Base-by-base conservation (phyloP, 2,797 vertebrate genomes). In the Rhinella marina region DNA sequence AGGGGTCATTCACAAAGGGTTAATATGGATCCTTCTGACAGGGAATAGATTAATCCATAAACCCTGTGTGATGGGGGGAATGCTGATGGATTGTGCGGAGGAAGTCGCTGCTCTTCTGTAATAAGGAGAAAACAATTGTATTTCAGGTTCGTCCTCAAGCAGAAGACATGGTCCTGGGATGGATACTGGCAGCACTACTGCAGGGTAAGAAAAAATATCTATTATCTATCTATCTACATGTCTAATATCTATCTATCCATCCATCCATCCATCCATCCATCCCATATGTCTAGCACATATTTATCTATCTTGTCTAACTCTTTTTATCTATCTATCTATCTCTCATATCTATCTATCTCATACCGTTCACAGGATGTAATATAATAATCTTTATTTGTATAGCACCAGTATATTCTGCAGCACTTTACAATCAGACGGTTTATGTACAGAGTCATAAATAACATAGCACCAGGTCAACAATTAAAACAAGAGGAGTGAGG, bases 101-200 rank as follows among this genome's bases (percentile, higher is more conserved):
- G 19, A 12, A 32, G 25, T 41, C 29, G 21, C 50, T 76, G 59
- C 19, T 48, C 19, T n/a, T 41, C 5, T 52, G 54, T 79, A 19
- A 10, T 61, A 52, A 62, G 62, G n/a, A 5, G 10, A 23, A 73
- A 56, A 62, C 52, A 11, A 23, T 80, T 90, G 50, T 52, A 91
- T 91, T 94, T 93, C 91, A 93, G 93, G 76, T 82, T 27, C 72
- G 11, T 73, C 78, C 81, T 80, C 82, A 75, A 84, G 87, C 92
- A 82, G 90, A 93, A 91, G 92, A 77, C 41, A 95, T 95, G 95
- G 85, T 3, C n/a, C 91, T 52, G 91, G 88, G 86, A 64, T 93
- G 90, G 70, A 27, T 92, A 88, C 90, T 77, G 84, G 41, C 88
- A 29, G 0, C 61, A 3, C 80, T 93, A 64, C 88, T 95, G 73